Base-by-base conservation (phyloP, 2,113 vertebrate species). In the Prietella phreatophila region DNA sequence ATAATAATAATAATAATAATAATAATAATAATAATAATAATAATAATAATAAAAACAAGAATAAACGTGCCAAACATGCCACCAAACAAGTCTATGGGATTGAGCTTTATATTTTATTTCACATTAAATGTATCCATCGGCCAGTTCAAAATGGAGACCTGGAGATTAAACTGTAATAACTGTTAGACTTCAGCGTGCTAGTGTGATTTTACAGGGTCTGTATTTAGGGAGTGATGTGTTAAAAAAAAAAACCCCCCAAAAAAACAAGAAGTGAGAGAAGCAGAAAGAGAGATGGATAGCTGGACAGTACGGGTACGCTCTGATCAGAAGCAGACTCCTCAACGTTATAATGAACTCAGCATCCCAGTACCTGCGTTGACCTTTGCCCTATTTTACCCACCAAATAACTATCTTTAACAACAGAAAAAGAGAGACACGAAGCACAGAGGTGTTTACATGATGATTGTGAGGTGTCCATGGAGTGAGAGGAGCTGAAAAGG, bases 321-420 rank as follows among this genome's bases (percentile, higher is more conserved):
- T 93, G 93, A 94, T 94, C 93, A 93, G 92, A 93, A 92, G 90
- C 90, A 92, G 93, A 88, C 92, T 91, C 90, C 92, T 87, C 86
- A 89, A 92, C 92, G 92, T 93, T 93, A 91, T 95, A 94, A 95
- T 94, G 93, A 94, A 94, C 94, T 93, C 93, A 93, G 93, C 92
- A 92, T 91, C 86, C 65, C 94, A 93, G 92, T 92, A 91, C 89
- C 89, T 30, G 50, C 90, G 9, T 50, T 50, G 92, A 89, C 90
- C 78, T 91, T 90, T 87, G 90, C 93, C 93, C 85, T 93, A 85
- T 92, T 91, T 7, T 85, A 90, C 90, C 75, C 76, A 88, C 91
- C 89, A 92, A 93, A 91, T 91, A 86, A 89, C 92, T 88, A 91
- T 90, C 92, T 22, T 81, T 92, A 89, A 92, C 91, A 84, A 91